Percentiles rank a stretch among this genome's conserved stretches.
phyloP scores from a whole-genome alignment of 2,113 vertebrate genomes.

The Edolisoma coerulescens region DNA sequence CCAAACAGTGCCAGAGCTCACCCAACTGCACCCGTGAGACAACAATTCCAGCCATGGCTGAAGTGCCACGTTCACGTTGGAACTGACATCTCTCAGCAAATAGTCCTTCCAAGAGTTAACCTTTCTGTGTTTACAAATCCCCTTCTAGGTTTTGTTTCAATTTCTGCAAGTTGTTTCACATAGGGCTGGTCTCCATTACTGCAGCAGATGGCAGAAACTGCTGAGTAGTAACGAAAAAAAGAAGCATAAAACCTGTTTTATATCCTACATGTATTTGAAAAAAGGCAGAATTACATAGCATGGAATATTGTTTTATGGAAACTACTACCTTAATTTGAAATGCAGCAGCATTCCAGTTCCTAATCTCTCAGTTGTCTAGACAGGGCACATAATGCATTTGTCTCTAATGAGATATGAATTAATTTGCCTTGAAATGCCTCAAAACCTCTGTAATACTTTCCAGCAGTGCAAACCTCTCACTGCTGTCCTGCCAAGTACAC shows the following conservation, averaged over 20 bases:
- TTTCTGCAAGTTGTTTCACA: not conserved
- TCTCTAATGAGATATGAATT: conserved; percentile 15
- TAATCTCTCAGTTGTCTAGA: conserved; percentile 32
- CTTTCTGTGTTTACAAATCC: not conserved
- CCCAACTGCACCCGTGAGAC: not conserved
- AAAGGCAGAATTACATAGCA: not conserved
- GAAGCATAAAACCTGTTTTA: not conserved
- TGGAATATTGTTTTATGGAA: not conserved
- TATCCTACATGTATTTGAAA: not conserved
- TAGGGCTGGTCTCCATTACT: not conserved
- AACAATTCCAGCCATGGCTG: not conserved
- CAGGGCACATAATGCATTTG: not conserved
- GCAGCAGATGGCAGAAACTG: conserved; percentile 8
- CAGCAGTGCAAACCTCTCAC: not conserved
- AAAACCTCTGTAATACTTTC: conserved; percentile 39
- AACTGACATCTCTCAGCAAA: not conserved
- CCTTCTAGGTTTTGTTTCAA: not conserved
- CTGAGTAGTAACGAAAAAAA: conserved; percentile 6
- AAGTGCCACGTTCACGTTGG: not conserved
- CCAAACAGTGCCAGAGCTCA: not conserved
- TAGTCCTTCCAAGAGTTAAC: not conserved
- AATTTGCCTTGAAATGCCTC: not conserved
- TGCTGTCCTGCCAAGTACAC: not conserved
- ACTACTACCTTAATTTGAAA: not conserved
- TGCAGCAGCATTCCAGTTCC: not conserved